Evolutionary conservation across 1,140 invertebrate genomes (phyloP), one percentile per base, ranked within the genome.

Genomic region (Sminthurinus signatus): DNA sequence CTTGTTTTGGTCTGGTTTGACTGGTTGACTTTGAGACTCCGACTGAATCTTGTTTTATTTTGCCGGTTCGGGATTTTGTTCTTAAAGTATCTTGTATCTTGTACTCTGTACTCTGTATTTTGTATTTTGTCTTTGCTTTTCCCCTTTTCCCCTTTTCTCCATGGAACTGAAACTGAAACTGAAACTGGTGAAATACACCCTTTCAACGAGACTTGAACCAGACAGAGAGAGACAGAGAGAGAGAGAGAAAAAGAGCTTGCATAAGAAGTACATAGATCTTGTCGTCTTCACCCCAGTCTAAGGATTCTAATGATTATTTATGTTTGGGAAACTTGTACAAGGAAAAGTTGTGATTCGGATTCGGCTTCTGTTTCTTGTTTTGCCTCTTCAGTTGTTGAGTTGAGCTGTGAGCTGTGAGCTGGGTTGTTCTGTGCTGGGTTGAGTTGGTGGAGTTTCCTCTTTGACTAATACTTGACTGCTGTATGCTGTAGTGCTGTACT

Each of bases 271-370:
- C 36, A 56, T 56, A 56, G 3, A 25, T 56, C 54, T 56, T 56
- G 36, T 39, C 19, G 54, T 39, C 36, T 56, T 42, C 36, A 21
- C 54, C 15, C 31, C n/a, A 23, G 17, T 12, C 29, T 56, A 56
- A 56, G 36, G 54, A 56, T 56, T 12, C 29, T 56, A 56, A 56
- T 56, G 54, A 56, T 56, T 56, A 56, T 56, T 56, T 56, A 56
- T 56, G 54, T 39, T 4, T 23, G 54, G 36, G 23, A 56, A 56
- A 56, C 17, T 56, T 56, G 54, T 42, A 27, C 29, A 39, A 42
- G 54, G 4, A 42, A 56, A 56, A 56, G 36, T 32, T 56, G 29
- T 19, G n/a, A n/a, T n/a, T n/a, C n/a, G n/a, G n/a, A n/a, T n/a
- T n/a, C n/a, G n/a, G n/a, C n/a, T n/a, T n/a, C n/a, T n/a, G n/a